Evolutionary conservation across 2,113 vertebrate species (phyloP).

Genomic region (Eidolon helvum): DNA sequence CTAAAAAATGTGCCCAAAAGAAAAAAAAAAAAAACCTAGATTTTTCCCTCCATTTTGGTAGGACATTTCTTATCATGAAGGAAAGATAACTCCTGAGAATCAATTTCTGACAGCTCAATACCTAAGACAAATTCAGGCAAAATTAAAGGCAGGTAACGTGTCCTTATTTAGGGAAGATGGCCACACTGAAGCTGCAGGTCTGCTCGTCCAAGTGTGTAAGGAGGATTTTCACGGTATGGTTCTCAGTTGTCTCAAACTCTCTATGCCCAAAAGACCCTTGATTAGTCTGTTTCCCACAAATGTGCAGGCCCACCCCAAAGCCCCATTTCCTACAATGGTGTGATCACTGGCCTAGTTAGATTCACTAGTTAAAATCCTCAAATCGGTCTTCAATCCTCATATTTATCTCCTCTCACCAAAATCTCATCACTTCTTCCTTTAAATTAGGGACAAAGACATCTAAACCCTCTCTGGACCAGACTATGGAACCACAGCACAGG

Average conservation of each 20-base stretch:
- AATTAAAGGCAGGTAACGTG: neutral
- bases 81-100: neutral
- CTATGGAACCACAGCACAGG: neutral
- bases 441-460: neutral
- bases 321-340: neutral
- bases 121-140: neutral
- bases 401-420: neutral
- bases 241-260: neutral
- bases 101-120: neutral
- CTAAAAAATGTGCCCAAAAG: neutral
- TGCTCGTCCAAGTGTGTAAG: neutral
- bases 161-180: neutral
- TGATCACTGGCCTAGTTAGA: neutral
- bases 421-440: neutral
- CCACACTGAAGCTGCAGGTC: neutral
- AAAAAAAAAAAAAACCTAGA: neutral
- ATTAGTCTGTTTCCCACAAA: neutral
- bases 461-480: neutral
- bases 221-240: neutral
- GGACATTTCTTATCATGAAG: neutral
- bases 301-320: neutral
- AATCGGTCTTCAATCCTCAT: neutral
- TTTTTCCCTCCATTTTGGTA: neutral
- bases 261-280: neutral
- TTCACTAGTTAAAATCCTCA: neutral